Base-by-base conservation (phyloP, 2,888 invertebrate genomes). In the Dascillus cervinus region DNA sequence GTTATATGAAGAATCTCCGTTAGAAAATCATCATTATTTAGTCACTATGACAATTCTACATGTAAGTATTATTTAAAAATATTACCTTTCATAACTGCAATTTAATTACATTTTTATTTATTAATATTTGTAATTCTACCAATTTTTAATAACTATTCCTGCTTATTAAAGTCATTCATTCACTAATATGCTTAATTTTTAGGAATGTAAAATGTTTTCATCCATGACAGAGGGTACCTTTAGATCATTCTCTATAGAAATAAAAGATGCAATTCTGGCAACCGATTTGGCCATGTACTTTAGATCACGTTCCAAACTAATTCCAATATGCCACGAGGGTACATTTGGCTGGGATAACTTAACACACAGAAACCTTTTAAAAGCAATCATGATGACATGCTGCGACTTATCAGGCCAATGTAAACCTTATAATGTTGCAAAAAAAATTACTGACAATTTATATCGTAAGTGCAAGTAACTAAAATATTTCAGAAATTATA, bases 21-120 rank as follows among this genome's bases (percentile, higher is more conserved):
- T 76, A 29, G 77, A 79, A 53, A 66, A 75, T 50, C 75, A 78
- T 45, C 78, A 78, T 45, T 74, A 63, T 46, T 66, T 69, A 45
- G 57, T 77, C 1, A 69, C 75, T 1, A 70, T 68, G 61, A 68
- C 70, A 46, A 62, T 78, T 22, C 64, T 77, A 35, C 66, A 70
- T 56, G 76, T 75, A 59, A 51, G 47, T 34, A 33, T 11, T 13
- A n/a, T n/a, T n/a, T n/a, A n/a, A n/a, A n/a, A n/a, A n/a, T n/a
- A n/a, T n/a, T n/a, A n/a, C n/a, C n/a, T n/a, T n/a, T n/a, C n/a
- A n/a, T n/a, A n/a, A n/a, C n/a, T n/a, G n/a, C n/a, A n/a, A n/a
- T n/a, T n/a, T n/a, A n/a, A n/a, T n/a, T n/a, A n/a, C n/a, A n/a
- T n/a, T n/a, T n/a, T n/a, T n/a, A n/a, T n/a, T n/a, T n/a, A n/a